Percentiles rank a stretch among this genome's conserved stretches.
These are phyloP conservation scores for Myathropa florea DNA, from an alignment of 2,888 invertebrate genomes.

Conservation along the genomic window DNA sequence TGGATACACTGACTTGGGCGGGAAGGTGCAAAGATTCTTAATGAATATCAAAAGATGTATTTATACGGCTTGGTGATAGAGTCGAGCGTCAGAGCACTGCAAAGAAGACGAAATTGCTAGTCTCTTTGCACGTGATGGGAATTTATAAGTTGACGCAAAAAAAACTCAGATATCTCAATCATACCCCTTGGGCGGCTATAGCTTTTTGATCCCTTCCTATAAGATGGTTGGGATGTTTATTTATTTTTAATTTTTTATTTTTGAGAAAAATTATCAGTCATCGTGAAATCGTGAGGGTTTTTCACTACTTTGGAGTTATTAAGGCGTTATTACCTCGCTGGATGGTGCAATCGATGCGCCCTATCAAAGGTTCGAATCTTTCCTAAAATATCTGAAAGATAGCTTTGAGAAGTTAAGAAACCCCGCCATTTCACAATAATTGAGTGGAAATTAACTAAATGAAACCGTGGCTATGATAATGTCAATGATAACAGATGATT, in stretches of 20 bases:
- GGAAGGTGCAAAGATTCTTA: neutral
- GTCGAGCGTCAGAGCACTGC: neutral
- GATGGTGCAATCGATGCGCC: neutral
- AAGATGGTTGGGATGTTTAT: neutral
- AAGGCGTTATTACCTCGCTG: neutral
- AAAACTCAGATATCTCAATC: neutral
- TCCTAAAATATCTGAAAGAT: neutral
- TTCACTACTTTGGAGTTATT: neutral
- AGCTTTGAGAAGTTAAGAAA: neutral
- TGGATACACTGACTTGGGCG: no score
- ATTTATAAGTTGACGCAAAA: neutral
- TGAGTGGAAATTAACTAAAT: neutral
- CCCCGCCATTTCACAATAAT: neutral
- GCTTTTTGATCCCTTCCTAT: neutral
- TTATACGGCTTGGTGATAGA: neutral
- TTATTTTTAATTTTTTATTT: neutral
- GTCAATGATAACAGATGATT: neutral
- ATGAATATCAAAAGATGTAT: neutral
- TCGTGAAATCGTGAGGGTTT: neutral
- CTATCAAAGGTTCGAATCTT: neutral
- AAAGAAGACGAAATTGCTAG: neutral
- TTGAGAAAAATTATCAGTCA: neutral
- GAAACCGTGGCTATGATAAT: neutral
- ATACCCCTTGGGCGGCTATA: neutral
- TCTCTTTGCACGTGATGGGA: neutral